Evolutionary conservation across 2,888 invertebrate species (phyloP).

Genomic region (Tribolium freemani): DNA sequence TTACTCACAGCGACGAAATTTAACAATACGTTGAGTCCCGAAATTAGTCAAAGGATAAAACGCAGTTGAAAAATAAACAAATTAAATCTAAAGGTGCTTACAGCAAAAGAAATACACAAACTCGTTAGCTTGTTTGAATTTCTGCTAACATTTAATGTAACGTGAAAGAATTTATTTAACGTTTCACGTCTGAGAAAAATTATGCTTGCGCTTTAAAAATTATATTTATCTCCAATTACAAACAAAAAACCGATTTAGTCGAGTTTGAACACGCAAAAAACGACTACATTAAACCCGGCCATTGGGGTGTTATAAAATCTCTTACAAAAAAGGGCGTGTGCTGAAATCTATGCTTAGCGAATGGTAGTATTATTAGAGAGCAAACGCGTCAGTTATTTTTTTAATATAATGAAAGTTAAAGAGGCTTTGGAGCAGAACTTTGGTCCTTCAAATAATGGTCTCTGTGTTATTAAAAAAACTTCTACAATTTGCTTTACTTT

Average conservation of each 20-base stretch:
- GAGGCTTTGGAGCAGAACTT: background rate
- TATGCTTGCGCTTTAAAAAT: background rate
- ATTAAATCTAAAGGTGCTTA: background rate
- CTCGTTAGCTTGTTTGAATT: background rate
- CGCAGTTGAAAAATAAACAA: background rate
- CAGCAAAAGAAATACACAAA: background rate
- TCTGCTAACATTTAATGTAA: background rate
- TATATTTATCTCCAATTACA: background rate
- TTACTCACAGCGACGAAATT: background rate
- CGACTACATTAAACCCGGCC: constrained; percentile 13
- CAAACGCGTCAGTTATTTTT: constrained; percentile 19
- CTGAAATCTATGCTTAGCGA: constrained; percentile 7
- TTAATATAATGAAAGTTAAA: constrained; percentile 14
- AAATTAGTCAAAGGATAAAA: background rate
- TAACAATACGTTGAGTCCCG: background rate
- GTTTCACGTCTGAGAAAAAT: background rate
- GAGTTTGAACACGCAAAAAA: constrained; percentile 4
- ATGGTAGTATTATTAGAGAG: constrained; percentile 1
- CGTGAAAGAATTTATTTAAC: background rate
- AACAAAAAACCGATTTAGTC: background rate
- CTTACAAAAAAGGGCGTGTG: background rate
- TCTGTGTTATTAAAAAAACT: constrained; percentile 8
- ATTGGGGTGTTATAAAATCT: constrained; percentile 16
- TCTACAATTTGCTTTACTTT: background rate
- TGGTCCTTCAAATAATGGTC: background rate